phyloP scores from a whole-genome alignment of 1,140 invertebrate species.

The Monomorium pharaonis region DNA sequence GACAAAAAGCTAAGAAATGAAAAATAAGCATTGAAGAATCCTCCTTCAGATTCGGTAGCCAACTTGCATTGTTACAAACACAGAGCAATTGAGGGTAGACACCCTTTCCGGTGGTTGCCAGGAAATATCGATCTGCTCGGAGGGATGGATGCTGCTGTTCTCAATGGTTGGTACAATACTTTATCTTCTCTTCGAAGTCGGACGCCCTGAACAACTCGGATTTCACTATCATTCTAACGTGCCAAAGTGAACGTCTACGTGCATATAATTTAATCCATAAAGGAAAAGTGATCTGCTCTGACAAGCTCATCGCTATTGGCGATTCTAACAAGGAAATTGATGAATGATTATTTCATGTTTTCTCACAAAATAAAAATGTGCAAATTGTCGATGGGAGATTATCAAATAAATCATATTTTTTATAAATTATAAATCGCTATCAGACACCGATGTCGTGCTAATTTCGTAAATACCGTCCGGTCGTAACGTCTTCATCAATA shows the following conservation, averaged over 20 bases:
- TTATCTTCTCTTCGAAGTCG: slow-evolving; percentile 67
- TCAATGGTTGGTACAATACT: slow-evolving; percentile 68
- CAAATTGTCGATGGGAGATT: not conserved
- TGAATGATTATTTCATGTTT: not conserved
- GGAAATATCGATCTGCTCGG: slow-evolving; percentile 80
- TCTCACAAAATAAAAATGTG: not conserved
- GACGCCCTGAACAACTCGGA: slow-evolving; percentile 69
- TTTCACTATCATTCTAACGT: slow-evolving; percentile 66
- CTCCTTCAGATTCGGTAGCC: slow-evolving; percentile 34
- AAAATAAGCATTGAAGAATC: not conserved
- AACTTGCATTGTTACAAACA: slow-evolving; percentile 80
- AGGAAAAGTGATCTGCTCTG: not conserved
- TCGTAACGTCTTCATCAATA: slow-evolving; percentile 56
- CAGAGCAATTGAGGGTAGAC: slow-evolving; percentile 66
- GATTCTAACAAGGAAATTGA: not conserved
- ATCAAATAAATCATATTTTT: not conserved
- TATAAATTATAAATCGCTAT: not conserved
- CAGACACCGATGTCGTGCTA: not conserved
- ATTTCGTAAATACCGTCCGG: slow-evolving; percentile 51
- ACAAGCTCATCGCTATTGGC: not conserved
- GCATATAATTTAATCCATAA: slow-evolving; percentile 9
- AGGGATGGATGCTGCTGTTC: slow-evolving; percentile 74
- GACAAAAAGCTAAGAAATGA: not conserved
- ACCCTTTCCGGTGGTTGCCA: slow-evolving; percentile 79
- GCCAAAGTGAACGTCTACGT: not conserved